Evolutionary conservation across 1,140 invertebrate species (phyloP), one percentile per base, ranked within the genome.

Genomic region (Spodoptera frugiperda): DNA sequence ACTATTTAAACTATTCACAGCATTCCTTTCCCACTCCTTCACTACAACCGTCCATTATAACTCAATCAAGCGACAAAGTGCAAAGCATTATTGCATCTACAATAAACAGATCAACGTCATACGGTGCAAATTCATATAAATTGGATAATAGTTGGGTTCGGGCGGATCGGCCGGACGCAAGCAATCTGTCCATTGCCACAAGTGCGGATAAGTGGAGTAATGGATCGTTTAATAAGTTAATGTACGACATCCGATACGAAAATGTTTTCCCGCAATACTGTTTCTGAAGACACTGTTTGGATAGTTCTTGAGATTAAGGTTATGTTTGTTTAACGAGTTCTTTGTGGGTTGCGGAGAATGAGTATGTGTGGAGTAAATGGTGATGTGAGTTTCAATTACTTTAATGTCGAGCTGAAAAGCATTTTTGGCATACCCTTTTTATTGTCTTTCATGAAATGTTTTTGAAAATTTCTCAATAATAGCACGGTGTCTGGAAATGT

Each of bases 191-290:
- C 76, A 85, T 87, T 85, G 82, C 76, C 77, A 82, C 85, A 84
- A 87, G 83, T 87, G 84, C 83, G 82, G 84, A 85, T 90, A 90
- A 90, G 72, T 86, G 85, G 78, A 74, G 82, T 89, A 85, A 89
- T 89, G 78, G 82, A 74, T 79, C 59, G 67, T 78, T 79, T 78
- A 75, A 79, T 77, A 44, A 72, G 46, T 65, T 84, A 80, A 84
- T 81, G 46, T 33, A 53, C 44, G 53, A 70, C 76, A 68, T 83
- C 81, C 81, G 75, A 80, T 70, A 21, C 49, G 51, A 30, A 55
- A 76, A 78, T 73, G 44, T 73, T 73, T 59, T 73, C 71, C 55
- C 71, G 61, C 71, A 73, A 73, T 73, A 21, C 48, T 25, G 63
- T 59, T 59, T 46, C 44, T 59, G 17, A 17, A 19, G 44, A 61